A percentile compares a stretch with the other conserved stretches of the same genome.
phyloP scores from a whole-genome alignment of 2,888 invertebrate genomes.

The Acronicta alni region DNA sequence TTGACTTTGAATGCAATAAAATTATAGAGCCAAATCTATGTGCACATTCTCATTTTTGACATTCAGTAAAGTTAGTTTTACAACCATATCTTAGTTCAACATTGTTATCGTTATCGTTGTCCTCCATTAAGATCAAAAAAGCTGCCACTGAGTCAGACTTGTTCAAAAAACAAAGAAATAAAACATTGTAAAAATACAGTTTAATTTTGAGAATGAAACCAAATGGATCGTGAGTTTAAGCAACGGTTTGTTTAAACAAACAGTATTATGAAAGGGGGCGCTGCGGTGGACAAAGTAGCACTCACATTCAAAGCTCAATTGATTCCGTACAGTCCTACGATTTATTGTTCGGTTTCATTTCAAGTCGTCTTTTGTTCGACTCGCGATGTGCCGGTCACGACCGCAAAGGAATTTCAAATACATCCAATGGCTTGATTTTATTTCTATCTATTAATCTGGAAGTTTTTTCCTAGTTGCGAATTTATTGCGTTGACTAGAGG shows the following conservation, averaged over 20 bases:
- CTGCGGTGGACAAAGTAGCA: constrained; percentile 47
- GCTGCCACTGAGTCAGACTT: background rate
- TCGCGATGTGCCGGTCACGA: constrained; percentile 57
- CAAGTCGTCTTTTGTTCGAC: constrained; percentile 52
- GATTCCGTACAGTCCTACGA: constrained; percentile 50
- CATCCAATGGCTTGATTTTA: constrained; percentile 48
- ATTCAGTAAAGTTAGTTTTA: no score
- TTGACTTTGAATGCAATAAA: no score
- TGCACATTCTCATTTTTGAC: no score
- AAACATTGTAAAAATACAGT: constrained; percentile 4
- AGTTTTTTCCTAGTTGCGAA: constrained; percentile 32
- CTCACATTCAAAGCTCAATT: constrained; percentile 50
- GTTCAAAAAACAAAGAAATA: background rate
- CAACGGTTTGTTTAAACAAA: constrained; percentile 37
- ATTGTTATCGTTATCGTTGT: no score
- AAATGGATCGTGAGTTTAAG: constrained; percentile 29
- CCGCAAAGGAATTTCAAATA: constrained; percentile 55
- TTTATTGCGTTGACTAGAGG: constrained; percentile 8
- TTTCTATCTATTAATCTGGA: constrained; percentile 48
- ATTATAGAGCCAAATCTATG: no score
- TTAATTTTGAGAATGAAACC: constrained; percentile 5
- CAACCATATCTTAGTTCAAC: no score
- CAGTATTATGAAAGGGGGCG: constrained; percentile 32
- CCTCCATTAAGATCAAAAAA: no score
- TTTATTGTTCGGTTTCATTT: constrained; percentile 57